Base-by-base conservation (phyloP, 2,797 vertebrate species). In the Oreonectes daqikongensis region DNA sequence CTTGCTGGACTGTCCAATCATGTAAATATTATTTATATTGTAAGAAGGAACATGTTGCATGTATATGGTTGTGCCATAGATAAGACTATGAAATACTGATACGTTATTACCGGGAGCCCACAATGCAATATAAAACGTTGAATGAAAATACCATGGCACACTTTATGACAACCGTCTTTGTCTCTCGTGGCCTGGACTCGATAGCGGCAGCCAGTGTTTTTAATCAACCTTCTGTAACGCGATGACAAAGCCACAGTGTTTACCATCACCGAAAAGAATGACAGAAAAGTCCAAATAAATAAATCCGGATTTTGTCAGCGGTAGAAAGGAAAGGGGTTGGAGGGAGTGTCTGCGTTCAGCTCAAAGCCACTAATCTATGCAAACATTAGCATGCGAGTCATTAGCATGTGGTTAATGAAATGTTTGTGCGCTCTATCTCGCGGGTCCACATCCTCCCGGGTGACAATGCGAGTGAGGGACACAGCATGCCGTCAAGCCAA, bases 381-480 rank as follows among this genome's bases (percentile, higher is more conserved):
- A 89, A 87, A 90, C 87, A 88, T 86, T 89, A 88, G 87, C 87
- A 87, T 91, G 88, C 82, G 77, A 85, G 88, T 91, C 88, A 92
- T 93, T 92, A 92, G 82, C 83, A 84, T 79, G 73, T 82, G 80
- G 86, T 79, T 83, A 81, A 84, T 77, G 42, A 79, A 78, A 87
- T 83, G 85, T 88, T 86, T 88, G 87, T 89, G 72, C 87, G 85
- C 84, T 81, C 82, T 80, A 86, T 90, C 88, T 91, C 88, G 86
- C 75, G 83, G 85, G 85, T 83, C 89, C 88, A 85, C 84, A 79
- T 89, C 88, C 69, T 74, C 77, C 57, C 42, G 69, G 77, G 72
- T 79, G 77, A 83, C 87, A 84, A 85, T 86, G 88, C 85, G 84
- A 90, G 84, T 88, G 87, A 86, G 86, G 85, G 89, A 89, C 85